Conservation (phyloP, 2,797 vertebrate species). For the Eulemur mongoz region DNA sequence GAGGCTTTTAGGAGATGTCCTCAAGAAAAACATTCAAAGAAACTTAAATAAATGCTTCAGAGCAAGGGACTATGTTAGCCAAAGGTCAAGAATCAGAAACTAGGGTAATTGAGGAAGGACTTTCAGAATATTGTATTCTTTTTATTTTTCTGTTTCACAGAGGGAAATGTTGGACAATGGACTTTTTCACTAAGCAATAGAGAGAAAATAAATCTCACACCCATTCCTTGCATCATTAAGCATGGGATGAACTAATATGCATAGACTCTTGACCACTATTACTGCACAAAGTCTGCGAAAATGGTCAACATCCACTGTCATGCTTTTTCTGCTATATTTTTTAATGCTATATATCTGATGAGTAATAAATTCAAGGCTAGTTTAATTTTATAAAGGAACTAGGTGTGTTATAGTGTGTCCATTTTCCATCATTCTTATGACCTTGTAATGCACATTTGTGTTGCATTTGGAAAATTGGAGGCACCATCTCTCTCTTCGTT, state of each 20-base stretch:
- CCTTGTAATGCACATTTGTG: not conserved
- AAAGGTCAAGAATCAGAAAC: not conserved
- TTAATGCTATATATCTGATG: not conserved
- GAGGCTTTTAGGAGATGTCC: not conserved
- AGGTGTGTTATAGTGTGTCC: not conserved
- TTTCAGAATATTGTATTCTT: not conserved
- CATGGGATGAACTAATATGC: not conserved
- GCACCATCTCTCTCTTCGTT: not conserved
- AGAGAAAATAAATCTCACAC: not conserved
- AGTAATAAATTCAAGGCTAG: not conserved
- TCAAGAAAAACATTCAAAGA: constrained; percentile 12
- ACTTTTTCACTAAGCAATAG: not conserved
- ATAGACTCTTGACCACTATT: not conserved
- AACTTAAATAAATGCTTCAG: not conserved
- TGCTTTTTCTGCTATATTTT: not conserved
- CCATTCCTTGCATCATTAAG: not conserved
- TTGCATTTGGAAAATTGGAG: not conserved
- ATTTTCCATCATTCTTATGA: not conserved
- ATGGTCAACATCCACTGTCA: not conserved
- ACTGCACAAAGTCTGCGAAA: not conserved
- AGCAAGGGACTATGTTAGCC: not conserved
- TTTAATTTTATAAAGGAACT: not conserved
- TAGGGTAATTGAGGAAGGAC: not conserved
- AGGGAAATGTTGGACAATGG: not conserved
- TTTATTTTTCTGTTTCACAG: not conserved